Base-by-base conservation (phyloP, 2,113 vertebrate genomes). In the Miniopterus natalensis region DNA sequence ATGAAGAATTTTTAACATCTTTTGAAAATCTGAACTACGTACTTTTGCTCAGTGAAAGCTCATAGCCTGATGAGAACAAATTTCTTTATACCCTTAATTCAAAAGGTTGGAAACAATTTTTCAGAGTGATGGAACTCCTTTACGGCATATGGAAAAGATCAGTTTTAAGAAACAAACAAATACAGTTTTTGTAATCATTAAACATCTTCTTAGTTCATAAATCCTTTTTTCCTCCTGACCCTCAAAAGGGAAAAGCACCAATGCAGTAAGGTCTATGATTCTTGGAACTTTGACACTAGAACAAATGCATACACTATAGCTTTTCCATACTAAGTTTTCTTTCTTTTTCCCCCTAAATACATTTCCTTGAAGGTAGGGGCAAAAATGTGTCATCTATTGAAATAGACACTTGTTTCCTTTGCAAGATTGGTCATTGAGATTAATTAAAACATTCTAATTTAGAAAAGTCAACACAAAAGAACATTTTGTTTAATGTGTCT, bases 11-110 rank as follows among this genome's bases (percentile, higher is more conserved):
- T 92, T 94, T 74, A 45, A 55, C 71, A 49, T 84, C 40, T 61
- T 66, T 73, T 89, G 80, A 94, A 95, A 96, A 92, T 55, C 10
- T 87, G 40, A 75, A 31, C 61, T 77, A 29, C 61, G 1, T 68
- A 51, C 77, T 91, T 97, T 94, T 71, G 89, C 57, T 84, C 63
- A 79, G 40, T 79, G 77, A 95, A 93, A 84, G n/a, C 9, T 68
- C 36, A 29, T 94, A 78, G 66, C 25, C 57, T 93, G 75, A 84
- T 85, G 45, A 94, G 40, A 95, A 95, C 61, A 77, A 55, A 86
- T 96, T 94, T 97, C 49, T 89, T 79, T 86, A 81, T 78, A 83
- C 36, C 61, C 51, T 94, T 96, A 94, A 94, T 96, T 92, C 55
- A 90, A 95, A 93, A 45, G 40, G 75, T 85, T 88, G 73, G 66